Evolutionary conservation across 2,888 invertebrate species (phyloP), one percentile per base, ranked within the genome.

Genomic region (Napeogenes sylphis): DNA sequence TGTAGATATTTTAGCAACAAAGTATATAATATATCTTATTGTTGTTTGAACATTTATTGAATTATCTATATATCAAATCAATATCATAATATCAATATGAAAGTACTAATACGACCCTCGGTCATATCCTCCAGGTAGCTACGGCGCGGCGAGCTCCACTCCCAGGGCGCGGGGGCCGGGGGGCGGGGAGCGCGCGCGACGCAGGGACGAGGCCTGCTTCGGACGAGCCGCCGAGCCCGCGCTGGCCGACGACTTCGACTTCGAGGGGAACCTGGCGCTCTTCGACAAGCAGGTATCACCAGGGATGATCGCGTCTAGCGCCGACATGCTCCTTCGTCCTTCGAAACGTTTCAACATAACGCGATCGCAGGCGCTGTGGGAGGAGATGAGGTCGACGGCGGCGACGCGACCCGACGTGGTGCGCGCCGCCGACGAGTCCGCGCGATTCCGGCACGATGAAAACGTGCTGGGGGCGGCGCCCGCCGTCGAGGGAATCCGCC

Each of bases 231-330:
- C 94, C 70, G 92, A 93, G 61, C 92, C 91, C 59, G 85, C 92
- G 69, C 82, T 93, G 59, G 91, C 87, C 70, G 92, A 94, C 79
- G 98, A 98, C 75, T 98, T 98, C 90, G 98, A 98, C 91, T 98
- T 98, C 91, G 98, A 98, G 81, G 97, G 96, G 69, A 98, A 98
- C 90, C 91, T 98, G 61, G 97, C 97, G 32, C 90, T 98, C 56
- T 98, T 98, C 86, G 95, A 98, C 86, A 98, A 98, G 86, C 73
- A 73, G 70, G 73, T 73, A 45, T 21, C 21, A 80, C 95, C 82
- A 92, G 95, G 56, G 93, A 94, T 76, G 87, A 35, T 42, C 42
- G 2, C 12, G 5, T 12, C 10, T 12, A 10, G 42, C 5, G 10
- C 3, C 8, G 42, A 10, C 3, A 42, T 10, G 42, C 10, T 3